These are phyloP conservation scores for Hippocampus abdominalis DNA, from an alignment of 2,113 vertebrate genomes.

Conservation along the genomic window DNA sequence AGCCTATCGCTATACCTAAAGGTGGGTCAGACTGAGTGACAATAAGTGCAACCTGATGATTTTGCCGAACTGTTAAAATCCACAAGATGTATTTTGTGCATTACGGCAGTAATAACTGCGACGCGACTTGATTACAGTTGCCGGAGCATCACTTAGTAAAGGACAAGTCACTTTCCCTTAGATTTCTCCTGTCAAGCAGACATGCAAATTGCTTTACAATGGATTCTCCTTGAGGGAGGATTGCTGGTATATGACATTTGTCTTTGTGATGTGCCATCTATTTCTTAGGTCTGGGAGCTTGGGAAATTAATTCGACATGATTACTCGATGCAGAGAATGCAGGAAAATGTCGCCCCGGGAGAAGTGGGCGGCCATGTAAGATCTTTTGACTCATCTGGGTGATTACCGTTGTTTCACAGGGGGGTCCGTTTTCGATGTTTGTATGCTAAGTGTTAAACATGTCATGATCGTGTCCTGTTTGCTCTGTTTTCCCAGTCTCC, in stretches of 20 bases:
- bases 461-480: too few relatives aligned
- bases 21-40: neutral
- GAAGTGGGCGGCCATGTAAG: neutral
- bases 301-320: neutral
- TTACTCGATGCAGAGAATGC: neutral
- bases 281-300: neutral
- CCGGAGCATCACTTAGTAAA: neutral
- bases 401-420: too few relatives aligned
- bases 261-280: neutral
- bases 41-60: slow-evolving; percentile 1
- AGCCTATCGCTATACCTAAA: neutral
- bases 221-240: neutral
- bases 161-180: neutral
- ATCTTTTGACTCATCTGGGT: neutral
- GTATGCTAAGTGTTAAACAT: too few relatives aligned
- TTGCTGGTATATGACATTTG: neutral
- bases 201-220: neutral
- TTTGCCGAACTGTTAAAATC: slow-evolving; percentile 12
- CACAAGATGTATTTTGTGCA: slow-evolving; percentile 3
- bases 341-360: neutral
- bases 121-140: neutral
- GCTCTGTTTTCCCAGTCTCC: too few relatives aligned
- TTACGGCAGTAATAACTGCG: neutral
- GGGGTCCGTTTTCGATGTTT: neutral
- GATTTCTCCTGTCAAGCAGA: neutral